Evolutionary conservation across 2,113 vertebrate genomes (phyloP), one percentile per base, ranked within the genome.

Genomic region (Phaethornis superciliosus): DNA sequence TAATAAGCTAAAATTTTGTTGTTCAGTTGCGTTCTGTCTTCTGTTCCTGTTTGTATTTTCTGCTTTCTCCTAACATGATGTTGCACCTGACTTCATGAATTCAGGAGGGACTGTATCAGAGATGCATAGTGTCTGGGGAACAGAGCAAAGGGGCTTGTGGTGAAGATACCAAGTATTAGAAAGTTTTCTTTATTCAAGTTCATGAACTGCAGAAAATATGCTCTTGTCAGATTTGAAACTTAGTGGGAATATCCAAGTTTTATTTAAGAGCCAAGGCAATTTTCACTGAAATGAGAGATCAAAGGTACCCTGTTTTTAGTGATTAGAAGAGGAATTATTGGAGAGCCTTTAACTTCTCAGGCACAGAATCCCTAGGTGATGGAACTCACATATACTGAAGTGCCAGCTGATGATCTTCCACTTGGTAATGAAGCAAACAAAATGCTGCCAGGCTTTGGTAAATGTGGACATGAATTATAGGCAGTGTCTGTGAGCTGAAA

Each of bases 381-480:
- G 35, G 40, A 52, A 11, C 17, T 55, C 2, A 0, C 7, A 6
- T 13, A 15, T 62, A n/a, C 59, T 44, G 42, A 51, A 18, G 26
- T 44, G 82, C 56, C 40, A 58, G n/a, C n/a, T 0, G 2, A 12
- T n/a, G 33, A 18, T 0, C 0, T 12, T 77, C 20, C 33, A 30
- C 26, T 77, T 42, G 49, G 16, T 55, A 64, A 49, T 11, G 27
- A 67, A 58, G 19, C 20, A 68, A 72, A 67, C 12, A 51, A 15
- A 55, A 26, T 37, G 15, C 15, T 74, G 35, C 24, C 35, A 62
- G n/a, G 24, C 35, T 58, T 51, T 35, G 42, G 17, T 69, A 28
- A 52, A 40, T 13, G 10, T 5, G 28, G 65, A 40, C 6, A n/a
- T 21, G 40, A 77, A 32, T 80, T 60, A 23, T 0, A 56, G 76